Base-by-base conservation (phyloP, 2,113 vertebrate species). In the Pseudolaguvia tuberculata region DNA sequence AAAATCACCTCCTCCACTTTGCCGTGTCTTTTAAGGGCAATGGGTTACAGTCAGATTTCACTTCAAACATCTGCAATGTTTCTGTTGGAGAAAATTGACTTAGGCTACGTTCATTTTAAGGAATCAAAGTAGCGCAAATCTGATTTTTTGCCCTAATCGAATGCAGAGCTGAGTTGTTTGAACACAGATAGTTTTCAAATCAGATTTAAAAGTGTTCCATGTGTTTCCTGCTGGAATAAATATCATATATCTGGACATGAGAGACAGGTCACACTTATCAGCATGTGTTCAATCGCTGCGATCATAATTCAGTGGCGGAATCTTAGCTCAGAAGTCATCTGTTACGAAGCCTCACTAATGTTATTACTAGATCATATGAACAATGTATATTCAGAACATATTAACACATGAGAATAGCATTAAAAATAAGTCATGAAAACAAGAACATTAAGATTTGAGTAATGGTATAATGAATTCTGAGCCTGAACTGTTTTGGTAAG, bases 11-110 rank as follows among this genome's bases (percentile, higher is more conserved):
- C 35, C 31, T 20, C 9, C 1, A 53, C 27, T 31, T 51, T 58
- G 17, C 35, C 45, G 23, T 51, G 25, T 18, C 45, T 61, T 62
- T 65, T 74, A 14, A 62, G 58, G 47, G 62, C 13, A 29, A 47
- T 35, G 35, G 35, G 48, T 73, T 72, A 47, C 57, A 61, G 70
- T 61, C 15, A 31, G 56, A 59, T 62, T 72, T 73, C 48, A 35
- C 47, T 48, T 47, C n/a, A 74, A 65, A 55, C 57, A 52, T 50
- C 72, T 17, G 58, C 63, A 53, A 25, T 50, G 25, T 61, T 55
- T 15, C 45, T 39, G n/a, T 42, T 63, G 58, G 15, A 53, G 48
- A 73, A 65, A 48, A 55, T 14, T 9, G 50, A 31, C 29, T 25
- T 55, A 14, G 17, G 13, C 42, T 47, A 15, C 29, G 21, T 65